phyloP scores from a whole-genome alignment of 2,113 vertebrate species.

The Rafetus swinhoei region DNA sequence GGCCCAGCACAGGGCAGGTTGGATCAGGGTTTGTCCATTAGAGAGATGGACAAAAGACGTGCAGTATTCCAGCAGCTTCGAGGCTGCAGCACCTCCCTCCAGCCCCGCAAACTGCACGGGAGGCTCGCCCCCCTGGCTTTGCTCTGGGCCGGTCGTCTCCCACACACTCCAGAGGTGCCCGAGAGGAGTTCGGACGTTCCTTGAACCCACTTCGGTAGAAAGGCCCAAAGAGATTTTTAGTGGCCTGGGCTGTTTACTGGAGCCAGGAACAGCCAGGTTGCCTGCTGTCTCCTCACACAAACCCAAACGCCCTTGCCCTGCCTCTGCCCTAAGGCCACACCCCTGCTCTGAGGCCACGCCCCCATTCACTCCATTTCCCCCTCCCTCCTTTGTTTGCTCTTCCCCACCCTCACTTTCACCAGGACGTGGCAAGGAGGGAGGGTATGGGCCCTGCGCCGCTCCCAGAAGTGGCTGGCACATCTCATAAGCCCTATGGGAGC shows the following conservation, averaged over 20 bases:
- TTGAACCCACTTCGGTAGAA: not conserved
- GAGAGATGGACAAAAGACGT: not conserved
- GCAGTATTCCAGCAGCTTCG: not conserved
- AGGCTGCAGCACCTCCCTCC: not conserved
- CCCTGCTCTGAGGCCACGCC: too few relatives aligned
- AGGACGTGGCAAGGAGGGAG: too few relatives aligned
- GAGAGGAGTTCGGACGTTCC: not conserved
- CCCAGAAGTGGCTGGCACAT: too few relatives aligned
- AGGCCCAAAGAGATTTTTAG: not conserved
- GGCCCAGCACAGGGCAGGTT: not conserved
- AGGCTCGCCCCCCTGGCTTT: not conserved
- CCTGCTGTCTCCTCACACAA: too few relatives aligned
- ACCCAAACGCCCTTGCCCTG: too few relatives aligned
- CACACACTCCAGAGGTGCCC: not conserved
- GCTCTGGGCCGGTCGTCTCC: not conserved
- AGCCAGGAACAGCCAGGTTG: not conserved
- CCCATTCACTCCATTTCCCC: too few relatives aligned
- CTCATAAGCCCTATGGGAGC: too few relatives aligned
- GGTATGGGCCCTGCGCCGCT: too few relatives aligned
- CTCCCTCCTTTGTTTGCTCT: too few relatives aligned
- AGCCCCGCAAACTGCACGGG: fast-evolving
- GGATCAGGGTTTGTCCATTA: not conserved
- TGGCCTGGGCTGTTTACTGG: not conserved
- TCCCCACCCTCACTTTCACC: too few relatives aligned
- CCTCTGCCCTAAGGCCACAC: too few relatives aligned